Evolutionary conservation across 1,140 invertebrate genomes (phyloP), one percentile per base, ranked within the genome.

Genomic region (Lepidurus couesii): DNA sequence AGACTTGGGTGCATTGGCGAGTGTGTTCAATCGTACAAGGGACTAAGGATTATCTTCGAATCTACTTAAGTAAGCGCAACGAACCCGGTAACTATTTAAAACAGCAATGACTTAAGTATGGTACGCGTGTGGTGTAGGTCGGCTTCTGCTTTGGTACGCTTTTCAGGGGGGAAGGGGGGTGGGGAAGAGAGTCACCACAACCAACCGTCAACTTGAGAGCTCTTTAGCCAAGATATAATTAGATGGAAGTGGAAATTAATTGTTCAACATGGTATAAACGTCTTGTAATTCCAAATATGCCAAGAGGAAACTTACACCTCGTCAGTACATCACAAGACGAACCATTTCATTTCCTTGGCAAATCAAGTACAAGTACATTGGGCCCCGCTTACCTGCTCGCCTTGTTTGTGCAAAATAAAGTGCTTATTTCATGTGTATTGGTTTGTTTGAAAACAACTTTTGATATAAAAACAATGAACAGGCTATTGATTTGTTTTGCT

Each of bases 161-260:
- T 65, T 65, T 65, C 53, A 65, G 53, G 53, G 53, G 45, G 53
- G 53, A 65, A 65, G 53, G 53, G 53, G 45, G 53, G 53, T 7
- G 53, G 53, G 53, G 53, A 65, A 16, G 16, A 65, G 16, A 21
- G 53, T 65, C 53, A 65, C 53, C 53, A 65, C 53, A 65, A 65
- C 53, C 53, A 65, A 65, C 53, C 53, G 53, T 65, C 53, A 65
- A 65, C 53, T 65, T 65, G 53, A 65, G 53, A 65, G 53, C 53
- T 65, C 53, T 65, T 65, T 65, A 65, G 53, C 53, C 21, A 65
- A 65, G 53, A 65, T 65, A 65, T 65, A 65, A 65, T 65, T 65
- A 65, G 53, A 65, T 65, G 8, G 34, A 65, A 65, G 53, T 65
- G 13, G 53, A 65, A 65, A 65, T 65, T 65, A 65, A 65, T 65